A percentile compares a stretch with the other conserved stretches of the same genome.
phyloP scores from a whole-genome alignment of 2,797 vertebrate species.

The Notolabrus celidotus region DNA sequence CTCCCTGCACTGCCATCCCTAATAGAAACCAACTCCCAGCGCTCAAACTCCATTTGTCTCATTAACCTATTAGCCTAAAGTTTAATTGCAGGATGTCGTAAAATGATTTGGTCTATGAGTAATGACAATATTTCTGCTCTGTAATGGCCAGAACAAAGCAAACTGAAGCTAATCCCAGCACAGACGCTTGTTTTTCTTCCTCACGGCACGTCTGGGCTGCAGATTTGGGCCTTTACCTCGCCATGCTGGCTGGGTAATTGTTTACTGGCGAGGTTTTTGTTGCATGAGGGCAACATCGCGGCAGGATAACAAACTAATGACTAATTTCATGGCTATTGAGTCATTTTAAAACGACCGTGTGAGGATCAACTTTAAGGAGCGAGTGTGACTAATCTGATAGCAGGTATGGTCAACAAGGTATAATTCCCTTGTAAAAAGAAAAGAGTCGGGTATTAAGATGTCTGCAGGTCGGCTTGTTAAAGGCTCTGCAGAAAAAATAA shows the following conservation, averaged over 20 bases:
- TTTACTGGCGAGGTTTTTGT: slow-evolving; percentile 70
- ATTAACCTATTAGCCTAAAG: slow-evolving; percentile 82
- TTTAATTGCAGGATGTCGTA: slow-evolving; percentile 86
- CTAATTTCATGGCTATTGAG: slow-evolving; percentile 82
- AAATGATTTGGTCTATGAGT: slow-evolving; percentile 84
- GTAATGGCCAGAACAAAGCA: slow-evolving; percentile 79
- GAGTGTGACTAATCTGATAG: slow-evolving; percentile 63
- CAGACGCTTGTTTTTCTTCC: slow-evolving; percentile 69
- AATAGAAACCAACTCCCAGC: slow-evolving; percentile 79
- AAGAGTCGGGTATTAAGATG: slow-evolving; percentile 5
- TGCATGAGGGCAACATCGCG: slow-evolving; percentile 69
- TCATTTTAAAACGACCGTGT: slow-evolving; percentile 71
- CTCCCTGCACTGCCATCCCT: slow-evolving; percentile 67
- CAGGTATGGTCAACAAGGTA: slow-evolving; percentile 33
- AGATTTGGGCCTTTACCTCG: slow-evolving; percentile 72
- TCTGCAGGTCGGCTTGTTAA: slow-evolving; percentile 1
- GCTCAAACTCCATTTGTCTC: slow-evolving; percentile 81
- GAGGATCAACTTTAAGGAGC: slow-evolving; percentile 64
- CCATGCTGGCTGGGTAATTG: slow-evolving; percentile 65
- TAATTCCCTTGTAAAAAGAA: slow-evolving; percentile 3
- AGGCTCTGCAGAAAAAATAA: slow-evolving; percentile 20
- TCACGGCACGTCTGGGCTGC: slow-evolving; percentile 72
- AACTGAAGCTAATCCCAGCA: slow-evolving; percentile 62
- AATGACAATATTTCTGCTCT: slow-evolving; percentile 81
- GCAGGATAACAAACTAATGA: slow-evolving; percentile 79